Base-by-base conservation (phyloP, 1,140 invertebrate species). In the Lethrus apterus region DNA sequence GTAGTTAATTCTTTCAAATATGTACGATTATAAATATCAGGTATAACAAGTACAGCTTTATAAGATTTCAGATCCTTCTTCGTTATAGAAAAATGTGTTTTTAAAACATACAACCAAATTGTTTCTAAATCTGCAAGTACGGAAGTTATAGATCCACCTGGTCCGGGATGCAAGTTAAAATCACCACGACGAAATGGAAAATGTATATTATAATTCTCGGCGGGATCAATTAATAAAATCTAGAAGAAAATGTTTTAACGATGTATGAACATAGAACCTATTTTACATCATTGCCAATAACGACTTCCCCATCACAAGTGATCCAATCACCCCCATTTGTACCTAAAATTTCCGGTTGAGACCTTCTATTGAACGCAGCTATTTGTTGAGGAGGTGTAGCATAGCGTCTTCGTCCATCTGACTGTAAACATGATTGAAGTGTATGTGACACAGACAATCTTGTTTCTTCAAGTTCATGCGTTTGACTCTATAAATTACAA, bases 151-250 rank as follows among this genome's bases (percentile, higher is more conserved):
- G 89, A 92, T 4, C 91, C 92, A 3, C 90, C 89, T 21, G 87
- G 76, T 30, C 81, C 83, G 18, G 67, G 60, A 66, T 94, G 90
- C 4, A 94, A 57, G 70, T 96, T 93, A 8, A 96, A 75, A 54
- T 89, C 86, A 2, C 91, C 91, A 56, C 89, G 71, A 59, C 76
- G 76, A 48, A 91, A 86, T 8, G 93, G 93, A 71, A 94, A 95
- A 64, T 92, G 86, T 42, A 95, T 73, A 61, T 90, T 89, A 59
- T 84, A 95, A 42, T 80, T 70, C 32, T 79, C 73, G 2, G 75
- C 71, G 2, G 89, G 84, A 60, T 83, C 76, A 18, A 90, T 67
- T 55, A 81, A 78, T 2, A 95, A 66, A 23, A 87, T 70, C 75
- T 79, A 44, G 13, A 57, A 59, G 26, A n/a, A 14, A 23, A 29